Percentiles rank a stretch among this genome's conserved stretches.
These are phyloP conservation scores for Schrankia costaestrigalis DNA, from an alignment of 2,888 invertebrate species.

Conservation along the genomic window DNA sequence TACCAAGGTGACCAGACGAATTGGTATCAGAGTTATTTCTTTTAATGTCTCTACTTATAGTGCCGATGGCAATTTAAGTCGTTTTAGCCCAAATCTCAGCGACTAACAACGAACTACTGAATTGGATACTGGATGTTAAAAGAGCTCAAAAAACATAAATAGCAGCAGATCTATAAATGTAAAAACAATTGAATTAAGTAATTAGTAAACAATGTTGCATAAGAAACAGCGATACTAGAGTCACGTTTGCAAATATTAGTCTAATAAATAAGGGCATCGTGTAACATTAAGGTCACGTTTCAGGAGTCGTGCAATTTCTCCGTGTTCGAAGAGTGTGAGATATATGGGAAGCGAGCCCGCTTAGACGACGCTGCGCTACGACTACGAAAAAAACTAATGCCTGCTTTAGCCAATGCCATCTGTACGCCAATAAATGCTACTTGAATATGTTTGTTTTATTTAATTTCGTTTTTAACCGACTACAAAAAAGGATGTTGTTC, in stretches of 20 bases:
- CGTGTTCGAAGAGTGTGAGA: constrained; percentile 62
- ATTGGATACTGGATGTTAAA: too few species aligned
- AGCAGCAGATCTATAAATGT: not conserved
- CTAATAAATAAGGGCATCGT: constrained; percentile 39
- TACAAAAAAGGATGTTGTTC: not conserved
- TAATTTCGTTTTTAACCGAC: not conserved
- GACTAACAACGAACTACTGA: too few species aligned
- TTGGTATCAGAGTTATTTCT: too few species aligned
- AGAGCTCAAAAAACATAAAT: too few species aligned
- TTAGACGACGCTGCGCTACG: constrained; percentile 61
- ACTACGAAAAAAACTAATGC: constrained; percentile 46
- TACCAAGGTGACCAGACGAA: too few species aligned
- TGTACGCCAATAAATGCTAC: constrained; percentile 56
- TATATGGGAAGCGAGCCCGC: constrained; percentile 55
- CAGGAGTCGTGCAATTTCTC: constrained; percentile 75
- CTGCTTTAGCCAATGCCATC: constrained; percentile 46
- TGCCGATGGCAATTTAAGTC: too few species aligned
- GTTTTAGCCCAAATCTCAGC: too few species aligned
- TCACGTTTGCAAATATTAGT: constrained; percentile 35
- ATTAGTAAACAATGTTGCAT: constrained; percentile 10
- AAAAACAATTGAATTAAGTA: not conserved
- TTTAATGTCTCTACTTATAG: too few species aligned
- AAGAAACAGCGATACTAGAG: constrained; percentile 22
- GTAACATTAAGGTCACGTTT: constrained; percentile 36
- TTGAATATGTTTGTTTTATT: constrained; percentile 22